Evolutionary conservation across 2,888 invertebrate species (phyloP).

Genomic region (Rotaria macrura): DNA sequence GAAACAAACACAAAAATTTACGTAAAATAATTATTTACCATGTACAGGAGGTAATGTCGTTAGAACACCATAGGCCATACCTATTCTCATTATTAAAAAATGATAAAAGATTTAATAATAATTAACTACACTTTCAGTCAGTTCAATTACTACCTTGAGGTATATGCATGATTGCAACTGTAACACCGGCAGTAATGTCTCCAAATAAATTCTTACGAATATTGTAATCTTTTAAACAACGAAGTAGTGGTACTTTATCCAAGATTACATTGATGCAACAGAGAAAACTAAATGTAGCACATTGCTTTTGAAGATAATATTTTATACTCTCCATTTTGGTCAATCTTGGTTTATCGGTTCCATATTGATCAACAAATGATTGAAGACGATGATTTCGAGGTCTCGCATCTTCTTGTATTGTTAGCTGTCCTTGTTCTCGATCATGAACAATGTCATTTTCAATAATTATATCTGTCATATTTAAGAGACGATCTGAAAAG

Average conservation of each 20-base stretch:
- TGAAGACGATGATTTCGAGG: not conserved
- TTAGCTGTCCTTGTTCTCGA: too few relatives aligned
- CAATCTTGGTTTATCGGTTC: not conserved
- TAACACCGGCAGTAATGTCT: not conserved
- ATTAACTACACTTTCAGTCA: too few relatives aligned
- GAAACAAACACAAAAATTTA: too few relatives aligned
- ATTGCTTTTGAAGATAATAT: not conserved
- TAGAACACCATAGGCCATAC: not conserved
- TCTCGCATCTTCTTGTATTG: too few relatives aligned
- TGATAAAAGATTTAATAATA: too few relatives aligned
- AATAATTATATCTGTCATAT: too few relatives aligned
- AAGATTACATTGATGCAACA: not conserved
- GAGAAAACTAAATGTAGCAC: not conserved
- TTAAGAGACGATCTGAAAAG: too few relatives aligned
- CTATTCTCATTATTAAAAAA: not conserved
- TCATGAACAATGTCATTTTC: too few relatives aligned
- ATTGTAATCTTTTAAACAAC: not conserved
- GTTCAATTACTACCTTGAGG: conserved; percentile 16
- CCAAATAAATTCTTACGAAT: not conserved
- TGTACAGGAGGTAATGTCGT: not conserved
- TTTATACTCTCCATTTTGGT: not conserved
- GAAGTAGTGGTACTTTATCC: not conserved
- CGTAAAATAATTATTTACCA: not conserved
- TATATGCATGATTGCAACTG: not conserved
- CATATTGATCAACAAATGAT: not conserved